Evolutionary conservation across 2,888 invertebrate species (phyloP), one percentile per base, ranked within the genome.

Genomic region (Pristionchus entomophagus): DNA sequence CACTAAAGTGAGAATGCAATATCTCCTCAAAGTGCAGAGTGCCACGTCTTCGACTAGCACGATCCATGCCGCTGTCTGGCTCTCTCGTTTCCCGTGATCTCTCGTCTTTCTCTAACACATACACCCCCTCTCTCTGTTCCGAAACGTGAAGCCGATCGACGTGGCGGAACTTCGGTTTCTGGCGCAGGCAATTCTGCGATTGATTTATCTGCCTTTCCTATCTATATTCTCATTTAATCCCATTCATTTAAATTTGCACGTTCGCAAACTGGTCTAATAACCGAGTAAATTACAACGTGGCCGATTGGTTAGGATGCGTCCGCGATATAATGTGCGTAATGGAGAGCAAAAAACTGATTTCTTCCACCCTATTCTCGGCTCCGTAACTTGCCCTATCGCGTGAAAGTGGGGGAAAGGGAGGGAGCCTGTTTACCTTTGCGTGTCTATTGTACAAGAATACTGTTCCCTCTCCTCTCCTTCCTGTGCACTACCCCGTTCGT

Each of bases 381-480:
- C 29, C 78, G 17, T 78, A 49, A 32, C 49, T 53, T 53, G 78
- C 49, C 78, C 78, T 53, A 32, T 78, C 51, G 51, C 51, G 1
- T 14, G 73, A 2, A n/a, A 73, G 45, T n/a, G n/a, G 26, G 41
- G 22, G 73, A 3, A 41, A n/a, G 77, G 17, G 17, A 26, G 26
- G 10, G 78, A 78, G 78, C 51, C 51, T 78, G 51, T 78, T 53
- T 49, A 51, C 78, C 49, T 49, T 51, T 53, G 78, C 73, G 73
- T 73, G 73, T 73, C 73, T 41, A 73, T 73, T 73, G 73, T 73
- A 73, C 73, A 45, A 73, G 73, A 73, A 41, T 41, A 38, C 65
- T n/a, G 29, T 32, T 77, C 45, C 73, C 73, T 77, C 77, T 26
- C 19, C 78, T 51, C 51, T 53, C 78, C 22, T 62, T 17, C 10